These are phyloP conservation scores for Ricordea florida DNA, from an alignment of 92 coral and sea anemone genomes.

Conservation along the genomic window DNA sequence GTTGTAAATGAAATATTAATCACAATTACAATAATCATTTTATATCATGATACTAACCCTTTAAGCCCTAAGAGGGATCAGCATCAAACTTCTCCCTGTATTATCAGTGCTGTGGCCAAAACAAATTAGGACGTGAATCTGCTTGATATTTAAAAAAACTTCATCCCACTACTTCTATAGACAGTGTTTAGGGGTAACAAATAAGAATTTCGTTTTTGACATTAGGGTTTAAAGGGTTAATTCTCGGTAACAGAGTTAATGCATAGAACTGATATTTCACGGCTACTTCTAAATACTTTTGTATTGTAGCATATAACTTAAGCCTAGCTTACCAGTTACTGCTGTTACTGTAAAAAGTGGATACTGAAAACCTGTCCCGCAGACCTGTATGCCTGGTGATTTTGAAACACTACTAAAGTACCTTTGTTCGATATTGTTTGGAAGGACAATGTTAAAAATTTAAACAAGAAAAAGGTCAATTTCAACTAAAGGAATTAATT, in stretches of 20 bases:
- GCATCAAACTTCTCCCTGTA: too few species aligned
- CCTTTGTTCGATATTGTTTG: neutral
- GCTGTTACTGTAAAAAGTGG: neutral
- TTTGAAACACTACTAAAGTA: neutral
- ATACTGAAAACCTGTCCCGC: neutral
- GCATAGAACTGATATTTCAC: too few species aligned
- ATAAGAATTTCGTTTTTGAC: neutral
- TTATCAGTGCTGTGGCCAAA: neutral
- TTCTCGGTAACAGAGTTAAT: too few species aligned
- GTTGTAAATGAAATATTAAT: neutral
- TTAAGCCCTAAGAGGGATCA: too few species aligned
- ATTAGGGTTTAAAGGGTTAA: neutral
- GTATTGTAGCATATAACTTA: too few species aligned
- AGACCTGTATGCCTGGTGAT: constrained; percentile 1
- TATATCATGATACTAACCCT: neutral
- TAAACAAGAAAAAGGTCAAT: too few species aligned
- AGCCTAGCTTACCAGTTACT: too few species aligned
- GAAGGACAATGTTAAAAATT: neutral
- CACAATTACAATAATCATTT: neutral
- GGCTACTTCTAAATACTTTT: too few species aligned
- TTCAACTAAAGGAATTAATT: neutral
- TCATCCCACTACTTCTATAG: constrained; percentile 10
- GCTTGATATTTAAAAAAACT: neutral
- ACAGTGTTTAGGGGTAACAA: neutral
- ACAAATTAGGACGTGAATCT: neutral